Base-by-base conservation (phyloP, 2,113 vertebrate genomes). In the Ornithorhynchus anatinus region DNA sequence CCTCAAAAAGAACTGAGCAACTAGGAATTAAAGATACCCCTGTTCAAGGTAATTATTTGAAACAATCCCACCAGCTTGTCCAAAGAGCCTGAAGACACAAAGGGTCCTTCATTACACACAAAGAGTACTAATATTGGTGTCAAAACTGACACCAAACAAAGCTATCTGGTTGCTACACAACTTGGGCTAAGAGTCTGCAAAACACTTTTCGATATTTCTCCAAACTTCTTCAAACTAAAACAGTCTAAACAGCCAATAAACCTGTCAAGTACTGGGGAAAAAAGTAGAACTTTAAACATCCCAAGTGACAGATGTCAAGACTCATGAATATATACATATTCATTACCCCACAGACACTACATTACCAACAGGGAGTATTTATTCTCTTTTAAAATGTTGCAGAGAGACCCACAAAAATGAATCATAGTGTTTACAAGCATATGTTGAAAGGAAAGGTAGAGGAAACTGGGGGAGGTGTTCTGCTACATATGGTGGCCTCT, bases 271-370 rank as follows among this genome's bases (percentile, higher is more conserved):
- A 79, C 74, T 72, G 54, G 33, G 19, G 31, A 38, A 23, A 7
- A 45, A 8, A 53, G 45, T 63, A 67, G 68, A 75, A 48, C 31
- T 79, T 75, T 79, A 48, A 81, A 70, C 42, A 76, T 70, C 79
- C 10, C 43, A 85, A 89, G 44, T 81, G 82, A 86, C 68, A 82
- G 47, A 85, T 72, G 45, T 81, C 67, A 86, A 73, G 73, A 53
- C 60, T 83, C 63, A 65, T 59, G 57, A 83, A 77, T 79, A 81
- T 20, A 65, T 70, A 86, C 75, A 77, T 81, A 89, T 77, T 81
- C 72, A 77, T 74, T 61, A 85, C 60, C 50, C 50, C 33, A 61
- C 31, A 86, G 56, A 69, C 19, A 72, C 64, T 74, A 72, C 67
- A 72, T 70, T 72, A 64, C 9, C 11, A 67, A 42, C 14, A 29